Conservation (phyloP, 2,797 vertebrate genomes). For the Coregonus suidteri region DNA sequence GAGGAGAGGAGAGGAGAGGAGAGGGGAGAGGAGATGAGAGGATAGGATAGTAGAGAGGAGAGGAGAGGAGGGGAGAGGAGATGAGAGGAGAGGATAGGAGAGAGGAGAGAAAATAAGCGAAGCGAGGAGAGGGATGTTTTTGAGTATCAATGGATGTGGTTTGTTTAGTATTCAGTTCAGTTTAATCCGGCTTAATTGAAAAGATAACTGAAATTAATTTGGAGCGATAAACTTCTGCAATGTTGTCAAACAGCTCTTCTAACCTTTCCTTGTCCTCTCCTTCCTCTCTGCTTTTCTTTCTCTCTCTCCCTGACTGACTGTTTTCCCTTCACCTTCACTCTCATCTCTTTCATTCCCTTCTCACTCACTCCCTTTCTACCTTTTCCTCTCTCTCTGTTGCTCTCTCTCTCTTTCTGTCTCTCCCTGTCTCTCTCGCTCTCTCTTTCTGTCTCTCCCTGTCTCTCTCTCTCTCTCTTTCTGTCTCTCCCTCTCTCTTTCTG, state of each 20-base stretch:
- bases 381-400: background rate
- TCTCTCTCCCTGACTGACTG: too few relatives aligned
- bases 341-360: background rate
- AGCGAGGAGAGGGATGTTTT: conserved; percentile 32
- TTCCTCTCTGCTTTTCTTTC: conserved; percentile 16
- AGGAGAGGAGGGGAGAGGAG: background rate
- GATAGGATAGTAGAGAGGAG: conserved; percentile 7
- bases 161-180: conserved; percentile 58
- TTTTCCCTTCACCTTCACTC: conserved; percentile 35
- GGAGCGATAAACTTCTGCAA: conserved; percentile 63
- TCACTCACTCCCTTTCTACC: background rate
- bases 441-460: background rate
- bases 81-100: background rate
- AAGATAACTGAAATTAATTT: conserved; percentile 69
- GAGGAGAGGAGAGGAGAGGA: background rate
- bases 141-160: conserved; percentile 37
- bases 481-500: background rate
- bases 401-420: background rate
- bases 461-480: background rate
- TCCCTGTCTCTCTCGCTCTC: background rate
- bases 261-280: conserved; percentile 14
- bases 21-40: background rate
- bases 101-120: conserved; percentile 7
- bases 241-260: conserved; percentile 54
- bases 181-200: conserved; percentile 71